These are phyloP conservation scores for Dolichomitus sp. DNA, from an alignment of 2,888 invertebrate genomes.

Conservation along the genomic window DNA sequence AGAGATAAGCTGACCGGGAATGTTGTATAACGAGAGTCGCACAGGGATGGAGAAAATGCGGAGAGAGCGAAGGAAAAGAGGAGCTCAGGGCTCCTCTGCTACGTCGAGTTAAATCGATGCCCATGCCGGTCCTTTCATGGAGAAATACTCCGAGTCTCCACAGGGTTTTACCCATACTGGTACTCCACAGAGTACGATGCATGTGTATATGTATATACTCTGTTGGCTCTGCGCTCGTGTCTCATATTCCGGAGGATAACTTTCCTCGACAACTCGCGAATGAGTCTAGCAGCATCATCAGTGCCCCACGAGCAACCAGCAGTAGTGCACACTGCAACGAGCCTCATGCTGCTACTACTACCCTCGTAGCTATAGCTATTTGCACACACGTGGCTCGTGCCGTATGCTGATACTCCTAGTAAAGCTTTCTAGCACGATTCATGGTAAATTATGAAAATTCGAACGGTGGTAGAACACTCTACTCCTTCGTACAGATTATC, in stretches of 20 bases:
- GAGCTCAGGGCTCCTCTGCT: not conserved
- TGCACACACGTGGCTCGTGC: too few species aligned
- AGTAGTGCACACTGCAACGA: too few species aligned
- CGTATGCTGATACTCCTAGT: too few species aligned
- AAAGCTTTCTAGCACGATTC: too few species aligned
- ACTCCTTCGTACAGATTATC: too few species aligned
- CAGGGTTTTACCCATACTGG: not conserved
- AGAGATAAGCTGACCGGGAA: slow-evolving; percentile 7
- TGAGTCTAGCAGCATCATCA: not conserved
- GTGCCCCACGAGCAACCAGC: too few species aligned
- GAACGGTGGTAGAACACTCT: too few species aligned
- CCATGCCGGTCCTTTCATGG: not conserved
- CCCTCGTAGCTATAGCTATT: too few species aligned
- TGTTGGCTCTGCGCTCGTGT: slow-evolving; percentile 21
- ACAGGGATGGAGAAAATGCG: not conserved
- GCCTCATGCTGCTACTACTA: too few species aligned
- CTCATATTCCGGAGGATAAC: slow-evolving; percentile 44
- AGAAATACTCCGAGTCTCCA: not conserved
- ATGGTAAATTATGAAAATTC: too few species aligned
- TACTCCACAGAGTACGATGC: not conserved
- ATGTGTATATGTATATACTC: not conserved
- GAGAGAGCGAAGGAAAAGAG: slow-evolving; percentile 6
- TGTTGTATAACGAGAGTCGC: slow-evolving; percentile 6
- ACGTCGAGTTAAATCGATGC: slow-evolving; percentile 40
- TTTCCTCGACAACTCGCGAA: slow-evolving; percentile 42